Percentiles rank a stretch among this genome's conserved stretches.
Evolutionary conservation across 1,140 invertebrate species (phyloP).

Genomic region (Pseudachorutes palmiensis): DNA sequence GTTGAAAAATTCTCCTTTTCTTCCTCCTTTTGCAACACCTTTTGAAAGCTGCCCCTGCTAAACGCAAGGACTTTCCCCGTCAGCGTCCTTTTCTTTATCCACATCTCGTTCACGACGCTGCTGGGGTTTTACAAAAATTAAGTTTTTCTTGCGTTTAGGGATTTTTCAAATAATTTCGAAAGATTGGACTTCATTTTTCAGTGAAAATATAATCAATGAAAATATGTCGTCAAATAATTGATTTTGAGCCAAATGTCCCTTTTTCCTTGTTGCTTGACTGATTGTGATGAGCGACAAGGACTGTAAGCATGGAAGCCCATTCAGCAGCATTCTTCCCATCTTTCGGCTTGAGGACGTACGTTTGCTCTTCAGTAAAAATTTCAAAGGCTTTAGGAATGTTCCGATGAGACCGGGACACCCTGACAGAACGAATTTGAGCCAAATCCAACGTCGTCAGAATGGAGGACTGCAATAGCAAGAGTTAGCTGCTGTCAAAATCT

Average conservation of each 20-base stretch:
- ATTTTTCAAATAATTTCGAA: not conserved
- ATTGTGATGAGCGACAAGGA: constrained; percentile 28
- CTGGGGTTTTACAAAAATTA: not conserved
- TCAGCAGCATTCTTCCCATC: constrained; percentile 89
- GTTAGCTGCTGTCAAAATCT: not conserved
- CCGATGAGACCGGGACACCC: constrained; percentile 70
- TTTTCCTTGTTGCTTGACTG: constrained; percentile 10
- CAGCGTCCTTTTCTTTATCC: no score
- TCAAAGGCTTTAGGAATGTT: constrained; percentile 92
- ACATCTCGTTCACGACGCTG: no score
- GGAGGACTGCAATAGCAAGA: constrained; percentile 4
- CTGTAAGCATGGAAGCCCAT: constrained; percentile 63
- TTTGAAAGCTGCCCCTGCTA: no score
- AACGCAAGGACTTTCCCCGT: no score
- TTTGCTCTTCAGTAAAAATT: constrained; percentile 88
- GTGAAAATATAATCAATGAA: not conserved
- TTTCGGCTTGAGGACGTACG: constrained; percentile 83
- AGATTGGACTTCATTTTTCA: not conserved
- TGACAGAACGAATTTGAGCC: constrained; percentile 83
- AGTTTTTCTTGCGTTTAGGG: no score
- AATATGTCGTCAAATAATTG: not conserved
- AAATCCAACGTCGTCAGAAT: constrained; percentile 53
- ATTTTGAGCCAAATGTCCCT: constrained; percentile 13
- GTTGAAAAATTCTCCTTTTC: no score
- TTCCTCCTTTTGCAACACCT: no score